Evolutionary conservation across 1,140 invertebrate species (phyloP).

Genomic region (Ceratina calcarata): DNA sequence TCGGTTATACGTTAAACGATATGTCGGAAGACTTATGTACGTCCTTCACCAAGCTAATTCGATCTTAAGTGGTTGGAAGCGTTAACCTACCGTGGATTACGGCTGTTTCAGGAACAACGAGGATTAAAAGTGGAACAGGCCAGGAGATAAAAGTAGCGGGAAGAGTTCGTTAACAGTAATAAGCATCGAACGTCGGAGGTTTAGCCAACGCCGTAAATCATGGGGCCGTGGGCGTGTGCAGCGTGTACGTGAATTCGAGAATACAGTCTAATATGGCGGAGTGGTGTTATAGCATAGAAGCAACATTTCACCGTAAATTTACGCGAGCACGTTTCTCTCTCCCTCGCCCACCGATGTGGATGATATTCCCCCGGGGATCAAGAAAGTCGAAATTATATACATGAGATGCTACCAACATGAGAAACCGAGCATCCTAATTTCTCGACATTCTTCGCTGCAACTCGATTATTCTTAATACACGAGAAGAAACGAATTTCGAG

Average conservation of each 20-base stretch:
- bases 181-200: slow-evolving; percentile 5
- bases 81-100: neutral
- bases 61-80: neutral
- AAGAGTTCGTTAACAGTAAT: slow-evolving; percentile 14
- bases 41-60: neutral
- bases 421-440: slow-evolving; percentile 16
- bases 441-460: no score
- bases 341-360: neutral
- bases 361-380: slow-evolving; percentile 24
- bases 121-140: neutral
- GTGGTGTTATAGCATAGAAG: slow-evolving; percentile 25
- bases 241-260: slow-evolving; percentile 26
- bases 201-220: slow-evolving; percentile 13
- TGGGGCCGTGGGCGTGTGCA: neutral
- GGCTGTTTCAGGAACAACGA: neutral
- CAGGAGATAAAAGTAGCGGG: neutral
- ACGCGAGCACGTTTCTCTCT: slow-evolving; percentile 16
- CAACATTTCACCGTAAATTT: slow-evolving; percentile 41
- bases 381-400: slow-evolving; percentile 46
- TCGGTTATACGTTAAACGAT: neutral
- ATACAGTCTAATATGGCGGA: slow-evolving; percentile 43
- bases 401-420: neutral
- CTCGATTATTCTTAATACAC: no score
- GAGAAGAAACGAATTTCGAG: no score
- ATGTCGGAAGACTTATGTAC: neutral